Evolutionary conservation across 2,113 vertebrate genomes (phyloP).

Genomic region (Callipepla squamata): DNA sequence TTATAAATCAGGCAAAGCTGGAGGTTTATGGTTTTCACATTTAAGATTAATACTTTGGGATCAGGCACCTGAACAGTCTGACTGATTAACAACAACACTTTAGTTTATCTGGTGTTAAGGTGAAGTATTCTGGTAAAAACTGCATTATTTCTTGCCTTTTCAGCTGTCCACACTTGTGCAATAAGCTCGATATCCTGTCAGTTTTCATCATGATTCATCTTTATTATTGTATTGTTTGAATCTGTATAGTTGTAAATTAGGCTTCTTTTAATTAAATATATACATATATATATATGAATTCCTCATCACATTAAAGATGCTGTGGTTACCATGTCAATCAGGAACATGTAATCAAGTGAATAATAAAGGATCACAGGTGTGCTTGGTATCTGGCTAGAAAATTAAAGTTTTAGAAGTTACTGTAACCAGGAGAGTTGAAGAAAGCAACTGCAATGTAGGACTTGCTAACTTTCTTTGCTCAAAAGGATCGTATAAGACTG

Average conservation of each 20-base stretch:
- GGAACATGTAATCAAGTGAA: slow-evolving; percentile 18
- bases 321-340: slow-evolving; percentile 32
- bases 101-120: slow-evolving; percentile 55
- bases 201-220: slow-evolving; percentile 61
- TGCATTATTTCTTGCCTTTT: slow-evolving; percentile 75
- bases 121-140: slow-evolving; percentile 65
- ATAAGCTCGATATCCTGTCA: slow-evolving; percentile 66
- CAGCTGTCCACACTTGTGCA: slow-evolving; percentile 72
- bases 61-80: slow-evolving; percentile 49
- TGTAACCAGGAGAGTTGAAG: background rate
- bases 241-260: slow-evolving; percentile 55
- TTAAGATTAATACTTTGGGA: slow-evolving; percentile 63
- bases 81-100: slow-evolving; percentile 57
- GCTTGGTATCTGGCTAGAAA: slow-evolving; percentile 56
- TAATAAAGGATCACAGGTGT: slow-evolving; percentile 59
- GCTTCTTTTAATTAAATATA: background rate
- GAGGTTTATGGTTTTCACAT: slow-evolving; percentile 60
- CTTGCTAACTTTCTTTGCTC: background rate
- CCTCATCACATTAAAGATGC: slow-evolving; percentile 6
- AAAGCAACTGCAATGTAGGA: slow-evolving; percentile 18
- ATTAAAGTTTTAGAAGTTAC: slow-evolving; percentile 54
- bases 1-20: slow-evolving; percentile 30
- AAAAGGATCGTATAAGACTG: background rate
- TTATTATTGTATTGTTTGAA: slow-evolving; percentile 57
- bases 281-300: background rate